Evolutionary conservation across 2,113 vertebrate species (phyloP), one percentile per base, ranked within the genome.

Genomic region (Zapornia atra): DNA sequence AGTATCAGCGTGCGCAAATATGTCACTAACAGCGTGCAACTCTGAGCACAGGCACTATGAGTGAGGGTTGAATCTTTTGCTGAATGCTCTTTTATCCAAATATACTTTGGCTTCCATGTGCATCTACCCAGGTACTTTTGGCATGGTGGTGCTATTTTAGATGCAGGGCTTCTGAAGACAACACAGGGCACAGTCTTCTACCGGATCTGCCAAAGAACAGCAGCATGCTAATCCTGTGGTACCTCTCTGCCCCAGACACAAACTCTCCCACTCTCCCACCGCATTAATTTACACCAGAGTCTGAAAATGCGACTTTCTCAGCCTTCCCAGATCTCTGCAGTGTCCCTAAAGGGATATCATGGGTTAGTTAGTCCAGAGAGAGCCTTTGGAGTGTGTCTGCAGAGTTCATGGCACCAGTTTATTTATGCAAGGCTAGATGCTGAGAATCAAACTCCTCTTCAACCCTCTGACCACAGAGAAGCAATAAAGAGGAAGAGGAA

Each of bases 401-500:
- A 90, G 22, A 88, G 78, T 54, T 59, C 66, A 34, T 3, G 28
- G 70, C 72, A 92, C 28, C 66, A 40, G 76, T 94, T 90, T 72
- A 87, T 20, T 63, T 82, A 91, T 22, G 46, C 68, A 75, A 70
- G 46, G 28, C 54, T 71, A 38, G 31, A 83, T 50, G 63, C 63
- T 63, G 42, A 76, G 72, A 90, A 46, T 80, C 84, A 76, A 95
- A 88, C 69, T 88, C 71, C 51, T 83, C 76, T 94, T 86, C 83
- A 93, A 65, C 46, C 61, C 80, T 81, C 86, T 64, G 61, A 75
- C 82, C 61, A 59, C 48, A 82, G 29, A 83, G 64, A 70, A 86
- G 82, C 38, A 81, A 64, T 70, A 59, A 76, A 70, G 59, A 63
- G 29, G 16, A 40, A 17, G 12, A 64, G 29, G 22, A 68, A 53